Evolutionary conservation across 1,140 invertebrate genomes (phyloP).

Genomic region (Papilio machaon): DNA sequence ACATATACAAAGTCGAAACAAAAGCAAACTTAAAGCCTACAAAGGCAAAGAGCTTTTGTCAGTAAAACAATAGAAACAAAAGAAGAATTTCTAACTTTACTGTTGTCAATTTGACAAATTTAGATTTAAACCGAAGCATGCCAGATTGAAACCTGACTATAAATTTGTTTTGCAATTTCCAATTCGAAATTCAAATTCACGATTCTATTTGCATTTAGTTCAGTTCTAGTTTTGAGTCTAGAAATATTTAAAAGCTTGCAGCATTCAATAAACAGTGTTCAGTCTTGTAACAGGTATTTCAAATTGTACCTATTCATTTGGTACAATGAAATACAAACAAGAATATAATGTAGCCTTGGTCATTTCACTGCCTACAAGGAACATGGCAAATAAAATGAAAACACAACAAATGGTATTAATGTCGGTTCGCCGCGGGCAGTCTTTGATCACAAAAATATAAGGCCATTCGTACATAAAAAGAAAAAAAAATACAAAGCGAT

Average conservation of each 20-base stretch:
- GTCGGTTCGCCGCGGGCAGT: background rate
- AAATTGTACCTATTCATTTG: background rate
- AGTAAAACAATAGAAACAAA: no score
- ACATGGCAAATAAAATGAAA: background rate
- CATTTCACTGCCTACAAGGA: background rate
- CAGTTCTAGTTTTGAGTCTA: background rate
- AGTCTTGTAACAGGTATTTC: background rate
- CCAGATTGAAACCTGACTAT: background rate
- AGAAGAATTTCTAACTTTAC: no score
- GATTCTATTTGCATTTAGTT: background rate
- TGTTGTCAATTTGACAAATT: no score
- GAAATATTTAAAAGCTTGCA: background rate
- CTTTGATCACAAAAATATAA: background rate
- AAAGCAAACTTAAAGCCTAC: no score
- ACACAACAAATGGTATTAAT: background rate
- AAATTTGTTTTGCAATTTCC: background rate
- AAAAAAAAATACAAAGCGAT: background rate
- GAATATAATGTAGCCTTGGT: background rate
- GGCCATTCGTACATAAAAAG: background rate
- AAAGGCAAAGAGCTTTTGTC: no score
- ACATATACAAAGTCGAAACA: no score
- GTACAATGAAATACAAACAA: background rate
- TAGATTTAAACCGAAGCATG: background rate
- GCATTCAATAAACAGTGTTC: background rate
- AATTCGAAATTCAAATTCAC: constrained; percentile 1